These are phyloP conservation scores for Etheostoma cragini DNA, from an alignment of 2,113 vertebrate species.

Conservation along the genomic window DNA sequence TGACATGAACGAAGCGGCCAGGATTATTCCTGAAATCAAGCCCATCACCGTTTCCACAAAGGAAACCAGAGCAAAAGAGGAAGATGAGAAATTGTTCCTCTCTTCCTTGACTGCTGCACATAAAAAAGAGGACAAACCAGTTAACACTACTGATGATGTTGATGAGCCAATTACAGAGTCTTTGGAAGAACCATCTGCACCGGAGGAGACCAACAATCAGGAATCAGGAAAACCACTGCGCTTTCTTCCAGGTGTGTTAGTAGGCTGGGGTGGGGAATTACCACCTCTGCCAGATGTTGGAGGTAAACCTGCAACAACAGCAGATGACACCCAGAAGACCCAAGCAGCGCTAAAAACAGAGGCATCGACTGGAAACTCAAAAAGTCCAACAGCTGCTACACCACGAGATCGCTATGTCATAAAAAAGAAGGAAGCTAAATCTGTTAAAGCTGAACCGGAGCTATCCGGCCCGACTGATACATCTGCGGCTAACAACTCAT, in stretches of 20 bases:
- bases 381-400: conserved; percentile 77
- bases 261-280: conserved; percentile 91
- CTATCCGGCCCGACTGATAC: conserved; percentile 61
- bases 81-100: conserved; percentile 91
- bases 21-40: conserved; percentile 89
- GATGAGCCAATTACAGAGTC: conserved; percentile 72
- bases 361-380: conserved; percentile 71
- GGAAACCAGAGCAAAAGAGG: conserved; percentile 77
- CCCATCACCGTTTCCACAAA: conserved; percentile 81
- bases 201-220: conserved; percentile 84
- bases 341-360: conserved; percentile 70
- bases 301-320: conserved; percentile 83
- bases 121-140: conserved; percentile 88
- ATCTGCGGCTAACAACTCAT: conserved; percentile 51
- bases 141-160: conserved; percentile 78
- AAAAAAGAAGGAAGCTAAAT: conserved; percentile 84
- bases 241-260: conserved; percentile 95
- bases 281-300: conserved; percentile 88
- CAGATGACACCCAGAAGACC: conserved; percentile 86
- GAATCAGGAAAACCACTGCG: conserved; percentile 90
- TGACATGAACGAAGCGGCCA: conserved; percentile 83
- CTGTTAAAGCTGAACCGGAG: conserved; percentile 67
- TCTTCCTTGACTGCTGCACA: conserved; percentile 87
- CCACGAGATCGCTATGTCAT: conserved; percentile 83
- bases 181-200: conserved; percentile 73